Conservation (phyloP, 1,140 invertebrate genomes). For the Andrena cerasifolii region DNA sequence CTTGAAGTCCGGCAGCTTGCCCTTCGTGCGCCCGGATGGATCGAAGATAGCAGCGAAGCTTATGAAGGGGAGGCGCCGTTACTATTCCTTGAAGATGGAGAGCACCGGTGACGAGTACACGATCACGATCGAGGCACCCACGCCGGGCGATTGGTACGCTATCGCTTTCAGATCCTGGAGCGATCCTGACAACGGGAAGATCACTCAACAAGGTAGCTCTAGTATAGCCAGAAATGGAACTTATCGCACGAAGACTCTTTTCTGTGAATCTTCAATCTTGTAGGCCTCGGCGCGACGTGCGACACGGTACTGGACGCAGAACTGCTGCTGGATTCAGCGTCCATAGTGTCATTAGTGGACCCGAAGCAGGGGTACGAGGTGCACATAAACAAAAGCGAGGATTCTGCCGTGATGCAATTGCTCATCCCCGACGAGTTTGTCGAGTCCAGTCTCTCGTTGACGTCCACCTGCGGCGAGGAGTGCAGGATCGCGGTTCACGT, state of each 20-base stretch:
- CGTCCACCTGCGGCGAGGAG: slow-evolving; percentile 72
- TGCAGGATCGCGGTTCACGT: slow-evolving; percentile 73
- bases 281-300: slow-evolving; percentile 82
- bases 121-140: slow-evolving; percentile 85
- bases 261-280: slow-evolving; percentile 1
- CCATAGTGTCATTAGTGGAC: slow-evolving; percentile 70
- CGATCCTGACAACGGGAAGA: slow-evolving; percentile 87
- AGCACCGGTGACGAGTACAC: slow-evolving; percentile 82
- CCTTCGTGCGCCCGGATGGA: slow-evolving; percentile 89
- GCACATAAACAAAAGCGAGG: slow-evolving; percentile 62
- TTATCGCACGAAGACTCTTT: not conserved
- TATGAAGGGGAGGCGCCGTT: slow-evolving; percentile 80
- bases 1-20: slow-evolving; percentile 89
- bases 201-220: slow-evolving; percentile 87
- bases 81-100: slow-evolving; percentile 78
- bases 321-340: slow-evolving; percentile 80
- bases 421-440: slow-evolving; percentile 65
- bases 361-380: slow-evolving; percentile 58
- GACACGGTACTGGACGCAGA: slow-evolving; percentile 84
- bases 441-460: slow-evolving; percentile 54
- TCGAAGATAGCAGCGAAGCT: slow-evolving; percentile 87
- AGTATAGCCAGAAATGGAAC: not conserved
- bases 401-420: slow-evolving; percentile 73
- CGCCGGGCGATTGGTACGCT: slow-evolving; percentile 90
- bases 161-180: slow-evolving; percentile 89